Evolutionary conservation across 2,113 vertebrate genomes (phyloP).

Genomic region (Terrapene triunguis): DNA sequence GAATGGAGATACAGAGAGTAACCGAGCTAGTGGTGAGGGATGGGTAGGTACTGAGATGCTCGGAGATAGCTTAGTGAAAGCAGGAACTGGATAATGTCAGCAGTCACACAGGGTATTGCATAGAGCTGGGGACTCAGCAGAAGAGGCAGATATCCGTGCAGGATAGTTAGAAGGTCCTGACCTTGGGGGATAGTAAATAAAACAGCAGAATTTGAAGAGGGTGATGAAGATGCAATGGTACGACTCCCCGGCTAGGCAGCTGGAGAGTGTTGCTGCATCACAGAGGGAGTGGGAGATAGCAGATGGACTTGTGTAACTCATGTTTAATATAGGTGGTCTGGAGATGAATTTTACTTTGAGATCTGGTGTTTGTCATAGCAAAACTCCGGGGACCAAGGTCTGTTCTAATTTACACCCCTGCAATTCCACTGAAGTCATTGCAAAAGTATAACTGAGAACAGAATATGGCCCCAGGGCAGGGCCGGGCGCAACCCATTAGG

Average conservation of each 20-base stretch:
- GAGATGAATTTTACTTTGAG: not conserved
- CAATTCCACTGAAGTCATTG: not conserved
- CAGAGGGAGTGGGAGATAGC: not conserved
- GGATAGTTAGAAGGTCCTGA: rapidly evolving
- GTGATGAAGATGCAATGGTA: not conserved
- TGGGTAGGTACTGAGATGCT: too few species aligned
- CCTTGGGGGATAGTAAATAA: not conserved
- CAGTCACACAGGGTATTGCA: not conserved
- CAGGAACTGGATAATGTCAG: not conserved
- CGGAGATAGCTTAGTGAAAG: not conserved
- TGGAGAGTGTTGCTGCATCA: not conserved
- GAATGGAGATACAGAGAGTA: not conserved
- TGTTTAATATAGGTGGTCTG: not conserved
- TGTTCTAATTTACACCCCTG: not conserved
- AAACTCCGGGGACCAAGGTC: not conserved
- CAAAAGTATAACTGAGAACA: not conserved
- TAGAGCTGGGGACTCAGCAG: not conserved
- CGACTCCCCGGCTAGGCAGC: not conserved
- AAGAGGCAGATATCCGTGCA: not conserved
- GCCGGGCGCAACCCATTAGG: too few species aligned
- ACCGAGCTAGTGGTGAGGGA: not conserved
- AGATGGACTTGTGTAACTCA: not conserved
- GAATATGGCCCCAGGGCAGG: not conserved
- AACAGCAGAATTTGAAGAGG: not conserved
- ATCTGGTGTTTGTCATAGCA: not conserved